Evolutionary conservation across 1,140 invertebrate species (phyloP).

Genomic region (Drosophila sechellia): DNA sequence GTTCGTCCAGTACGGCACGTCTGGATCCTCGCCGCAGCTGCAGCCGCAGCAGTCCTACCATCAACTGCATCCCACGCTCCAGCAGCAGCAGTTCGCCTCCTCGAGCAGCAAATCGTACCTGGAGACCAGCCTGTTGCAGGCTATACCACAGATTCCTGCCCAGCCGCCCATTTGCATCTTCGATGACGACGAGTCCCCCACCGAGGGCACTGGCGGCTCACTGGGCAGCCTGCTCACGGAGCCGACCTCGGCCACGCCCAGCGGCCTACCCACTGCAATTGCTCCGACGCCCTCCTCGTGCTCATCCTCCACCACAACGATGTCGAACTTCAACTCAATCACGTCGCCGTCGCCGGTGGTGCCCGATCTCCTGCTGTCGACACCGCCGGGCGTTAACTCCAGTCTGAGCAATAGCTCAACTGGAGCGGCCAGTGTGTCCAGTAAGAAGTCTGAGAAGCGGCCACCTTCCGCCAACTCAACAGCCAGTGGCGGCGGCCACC

Average conservation of each 20-base stretch:
- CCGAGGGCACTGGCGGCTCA: conserved; percentile 54
- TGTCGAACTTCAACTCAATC: conserved; percentile 82
- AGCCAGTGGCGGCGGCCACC: conserved; percentile 37
- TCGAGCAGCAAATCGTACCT: conserved; percentile 65
- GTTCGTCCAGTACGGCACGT: conserved; percentile 56
- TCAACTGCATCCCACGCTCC: conserved; percentile 63
- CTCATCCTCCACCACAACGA: conserved; percentile 71
- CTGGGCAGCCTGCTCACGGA: conserved; percentile 69
- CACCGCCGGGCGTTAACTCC: conserved; percentile 76
- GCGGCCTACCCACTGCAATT: conserved; percentile 59
- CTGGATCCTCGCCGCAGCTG: conserved; percentile 47
- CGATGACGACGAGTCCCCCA: conserved; percentile 79
- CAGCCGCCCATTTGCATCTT: conserved; percentile 83
- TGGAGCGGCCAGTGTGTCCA: conserved; percentile 44
- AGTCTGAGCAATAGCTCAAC: conserved; percentile 52
- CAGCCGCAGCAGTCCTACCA: conserved; percentile 65
- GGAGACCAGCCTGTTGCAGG: conserved; percentile 77
- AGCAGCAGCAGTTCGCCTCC: conserved; percentile 49
- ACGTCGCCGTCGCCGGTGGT: conserved; percentile 82
- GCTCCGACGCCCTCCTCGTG: conserved; percentile 73
- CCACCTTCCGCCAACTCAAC: conserved; percentile 57
- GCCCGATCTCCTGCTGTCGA: conserved; percentile 76
- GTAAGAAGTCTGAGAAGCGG: conserved; percentile 75
- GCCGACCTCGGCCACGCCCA: conserved; percentile 31
- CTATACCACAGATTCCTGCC: conserved; percentile 81